Conservation (phyloP, 2,113 vertebrate genomes). For the Channa maculata region DNA sequence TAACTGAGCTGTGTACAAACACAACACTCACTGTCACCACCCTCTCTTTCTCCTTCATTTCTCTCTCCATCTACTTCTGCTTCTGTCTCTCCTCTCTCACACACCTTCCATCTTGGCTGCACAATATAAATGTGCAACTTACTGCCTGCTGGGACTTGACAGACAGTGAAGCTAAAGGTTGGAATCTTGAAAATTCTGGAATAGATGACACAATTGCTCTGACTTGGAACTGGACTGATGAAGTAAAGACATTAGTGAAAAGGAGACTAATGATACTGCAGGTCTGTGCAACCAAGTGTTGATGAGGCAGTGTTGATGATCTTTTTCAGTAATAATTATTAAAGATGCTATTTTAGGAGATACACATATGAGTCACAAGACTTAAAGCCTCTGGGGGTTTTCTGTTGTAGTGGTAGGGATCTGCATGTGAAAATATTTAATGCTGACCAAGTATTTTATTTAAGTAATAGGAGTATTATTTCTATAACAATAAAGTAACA, state of each 20-base stretch:
- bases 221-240: not conserved
- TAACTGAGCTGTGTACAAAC: conserved; percentile 30
- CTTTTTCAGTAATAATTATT: no score
- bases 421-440: no score
- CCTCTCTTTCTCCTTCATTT: not conserved
- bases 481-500: no score
- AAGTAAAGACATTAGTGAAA: conserved; percentile 6
- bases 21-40: conserved; percentile 10
- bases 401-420: no score
- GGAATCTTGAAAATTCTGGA: conserved; percentile 18
- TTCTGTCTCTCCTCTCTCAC: conserved; percentile 13
- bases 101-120: conserved; percentile 13
- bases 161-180: conserved; percentile 41
- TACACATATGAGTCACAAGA: no score
- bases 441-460: no score
- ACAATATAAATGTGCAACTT: conserved; percentile 21
- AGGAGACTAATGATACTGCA: not conserved
- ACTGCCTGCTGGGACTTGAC: conserved; percentile 34
- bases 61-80: not conserved
- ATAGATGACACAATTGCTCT: not conserved
- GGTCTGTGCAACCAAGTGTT: conserved; percentile 3
- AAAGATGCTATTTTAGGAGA: no score
- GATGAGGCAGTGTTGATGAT: no score
- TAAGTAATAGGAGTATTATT: no score
- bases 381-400: no score